Evolutionary conservation across 2,888 invertebrate genomes (phyloP).

Genomic region (Melipona bicolor): DNA sequence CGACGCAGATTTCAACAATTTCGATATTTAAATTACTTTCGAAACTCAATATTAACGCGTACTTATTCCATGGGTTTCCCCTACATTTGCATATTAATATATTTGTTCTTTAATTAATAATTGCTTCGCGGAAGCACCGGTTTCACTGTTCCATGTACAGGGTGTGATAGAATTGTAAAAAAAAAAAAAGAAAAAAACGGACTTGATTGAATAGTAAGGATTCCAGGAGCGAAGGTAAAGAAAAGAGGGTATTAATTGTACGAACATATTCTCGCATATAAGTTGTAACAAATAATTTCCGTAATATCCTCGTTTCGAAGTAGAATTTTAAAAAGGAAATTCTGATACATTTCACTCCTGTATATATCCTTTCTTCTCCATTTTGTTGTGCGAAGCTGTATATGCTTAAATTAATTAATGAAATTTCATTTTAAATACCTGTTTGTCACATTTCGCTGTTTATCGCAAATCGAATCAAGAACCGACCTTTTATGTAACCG

Average conservation of each 20-base stretch:
- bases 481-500: background rate
- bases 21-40: slow-evolving; percentile 22
- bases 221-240: background rate
- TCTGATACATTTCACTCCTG: background rate
- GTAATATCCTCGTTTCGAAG: background rate
- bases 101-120: slow-evolving; percentile 27
- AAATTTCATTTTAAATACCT: background rate
- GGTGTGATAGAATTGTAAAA: background rate
- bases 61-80: slow-evolving; percentile 2
- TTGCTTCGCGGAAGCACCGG: background rate
- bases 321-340: background rate
- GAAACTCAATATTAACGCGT: slow-evolving; percentile 19
- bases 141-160: background rate
- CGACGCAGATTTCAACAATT: slow-evolving; percentile 15
- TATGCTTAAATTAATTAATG: background rate
- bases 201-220: background rate
- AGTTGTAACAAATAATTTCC: background rate
- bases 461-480: background rate
- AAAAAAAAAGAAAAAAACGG: too few species aligned
- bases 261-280: background rate
- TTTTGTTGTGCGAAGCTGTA: background rate
- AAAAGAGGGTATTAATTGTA: background rate
- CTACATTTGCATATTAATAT: slow-evolving; percentile 14
- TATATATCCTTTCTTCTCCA: background rate
- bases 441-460: background rate